Conservation (phyloP, 2,888 invertebrate species). For the Ellobium chinense region DNA sequence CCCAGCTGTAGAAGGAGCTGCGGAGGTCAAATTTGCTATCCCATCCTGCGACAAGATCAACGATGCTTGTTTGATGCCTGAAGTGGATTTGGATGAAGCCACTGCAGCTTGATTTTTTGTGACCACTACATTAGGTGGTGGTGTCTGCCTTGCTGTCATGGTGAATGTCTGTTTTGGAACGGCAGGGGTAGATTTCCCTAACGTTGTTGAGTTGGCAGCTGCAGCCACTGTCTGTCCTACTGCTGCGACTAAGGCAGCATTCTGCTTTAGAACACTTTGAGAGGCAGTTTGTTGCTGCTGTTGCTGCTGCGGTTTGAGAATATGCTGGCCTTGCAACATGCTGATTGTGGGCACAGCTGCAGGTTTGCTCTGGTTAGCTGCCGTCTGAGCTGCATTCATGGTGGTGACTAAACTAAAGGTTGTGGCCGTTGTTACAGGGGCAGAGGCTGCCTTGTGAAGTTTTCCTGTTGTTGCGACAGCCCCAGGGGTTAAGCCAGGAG, state of each 20-base stretch:
- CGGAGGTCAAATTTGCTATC: conserved; percentile 40
- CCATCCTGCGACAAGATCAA: conserved; percentile 48
- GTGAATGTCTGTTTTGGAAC: conserved; percentile 50
- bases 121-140: conserved; percentile 35
- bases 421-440: conserved; percentile 26
- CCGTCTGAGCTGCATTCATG: conserved; percentile 35
- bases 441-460: conserved; percentile 19
- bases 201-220: conserved; percentile 4
- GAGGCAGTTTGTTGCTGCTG: conserved; percentile 35
- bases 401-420: conserved; percentile 46
- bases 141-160: conserved; percentile 38
- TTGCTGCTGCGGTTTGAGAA: conserved; percentile 38
- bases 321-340: conserved; percentile 42
- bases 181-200: conserved; percentile 34
- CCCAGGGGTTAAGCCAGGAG: conserved; percentile 24
- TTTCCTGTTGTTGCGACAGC: conserved; percentile 15
- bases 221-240: conserved; percentile 43
- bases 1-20: conserved; percentile 21
- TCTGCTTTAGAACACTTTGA: conserved; percentile 37
- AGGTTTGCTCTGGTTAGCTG: background rate
- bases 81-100: conserved; percentile 14
- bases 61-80: conserved; percentile 44
- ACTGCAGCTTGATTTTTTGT: conserved; percentile 37
- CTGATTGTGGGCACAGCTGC: conserved; percentile 36
- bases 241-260: conserved; percentile 46